A percentile compares a stretch with the other conserved stretches of the same genome.
Evolutionary conservation across 1,140 invertebrate genomes (phyloP).

Genomic region (Gonatopus flavifemur): DNA sequence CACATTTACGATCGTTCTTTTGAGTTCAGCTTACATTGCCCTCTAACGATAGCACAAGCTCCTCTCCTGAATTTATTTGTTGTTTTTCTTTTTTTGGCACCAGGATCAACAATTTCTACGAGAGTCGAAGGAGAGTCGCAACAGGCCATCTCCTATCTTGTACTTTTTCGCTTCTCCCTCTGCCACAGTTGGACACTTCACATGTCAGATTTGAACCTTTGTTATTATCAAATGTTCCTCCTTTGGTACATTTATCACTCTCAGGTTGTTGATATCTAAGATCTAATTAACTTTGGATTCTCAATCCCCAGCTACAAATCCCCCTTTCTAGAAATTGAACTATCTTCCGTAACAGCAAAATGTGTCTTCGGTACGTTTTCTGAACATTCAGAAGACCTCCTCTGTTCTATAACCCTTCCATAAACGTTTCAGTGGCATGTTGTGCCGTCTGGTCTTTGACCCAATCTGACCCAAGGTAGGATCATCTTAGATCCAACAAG

Average conservation of each 20-base stretch:
- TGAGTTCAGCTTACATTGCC: conserved; percentile 26
- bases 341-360: no score
- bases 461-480: no score
- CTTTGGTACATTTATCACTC: conserved; percentile 34
- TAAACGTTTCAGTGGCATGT: no score
- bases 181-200: conserved; percentile 3
- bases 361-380: no score
- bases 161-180: background rate
- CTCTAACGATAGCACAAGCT: conserved; percentile 16
- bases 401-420: no score
- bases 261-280: conserved; percentile 28
- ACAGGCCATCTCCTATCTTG: background rate
- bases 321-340: no score
- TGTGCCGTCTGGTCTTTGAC: no score
- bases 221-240: conserved; percentile 23
- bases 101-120: conserved; percentile 23
- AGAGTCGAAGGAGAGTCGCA: conserved; percentile 22
- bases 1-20: conserved; percentile 32
- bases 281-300: no score
- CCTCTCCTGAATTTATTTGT: conserved; percentile 22
- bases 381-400: no score
- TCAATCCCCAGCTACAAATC: no score
- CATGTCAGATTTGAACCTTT: conserved; percentile 17
- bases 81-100: no score
- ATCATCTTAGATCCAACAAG: no score